Conservation (phyloP, 2,888 invertebrate species). For the Hydraecia micacea region DNA sequence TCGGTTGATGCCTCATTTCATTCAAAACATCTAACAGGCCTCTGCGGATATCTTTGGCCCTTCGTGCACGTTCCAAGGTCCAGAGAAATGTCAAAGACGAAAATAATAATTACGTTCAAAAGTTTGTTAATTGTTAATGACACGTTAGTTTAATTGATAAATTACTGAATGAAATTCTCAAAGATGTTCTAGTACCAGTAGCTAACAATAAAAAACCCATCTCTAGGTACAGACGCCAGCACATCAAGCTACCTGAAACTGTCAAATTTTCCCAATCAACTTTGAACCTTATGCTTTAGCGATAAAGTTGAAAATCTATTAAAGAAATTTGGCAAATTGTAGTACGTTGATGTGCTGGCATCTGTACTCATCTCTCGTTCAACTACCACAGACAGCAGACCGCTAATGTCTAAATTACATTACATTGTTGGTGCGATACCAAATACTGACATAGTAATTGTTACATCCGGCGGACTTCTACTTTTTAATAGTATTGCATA, state of each 20-base stretch:
- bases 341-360: too few species aligned
- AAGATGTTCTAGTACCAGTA: background rate
- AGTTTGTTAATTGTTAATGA: background rate
- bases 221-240: too few species aligned
- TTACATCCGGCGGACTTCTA: slow-evolving; percentile 6
- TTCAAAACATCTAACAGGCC: too few species aligned
- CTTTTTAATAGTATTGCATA: background rate
- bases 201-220: background rate
- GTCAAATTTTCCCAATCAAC: too few species aligned
- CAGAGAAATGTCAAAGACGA: too few species aligned
- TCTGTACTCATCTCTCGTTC: background rate
- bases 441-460: slow-evolving; percentile 31
- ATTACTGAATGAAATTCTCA: background rate
- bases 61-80: too few species aligned
- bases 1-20: too few species aligned
- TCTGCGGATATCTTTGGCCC: too few species aligned
- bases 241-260: too few species aligned
- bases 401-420: slow-evolving; percentile 9
- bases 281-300: too few species aligned
- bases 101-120: background rate
- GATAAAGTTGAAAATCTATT: too few species aligned
- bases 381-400: background rate
- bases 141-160: background rate
- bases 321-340: too few species aligned
- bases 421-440: background rate